phyloP scores from a whole-genome alignment of 2,113 vertebrate genomes.

The Eira barbara region DNA sequence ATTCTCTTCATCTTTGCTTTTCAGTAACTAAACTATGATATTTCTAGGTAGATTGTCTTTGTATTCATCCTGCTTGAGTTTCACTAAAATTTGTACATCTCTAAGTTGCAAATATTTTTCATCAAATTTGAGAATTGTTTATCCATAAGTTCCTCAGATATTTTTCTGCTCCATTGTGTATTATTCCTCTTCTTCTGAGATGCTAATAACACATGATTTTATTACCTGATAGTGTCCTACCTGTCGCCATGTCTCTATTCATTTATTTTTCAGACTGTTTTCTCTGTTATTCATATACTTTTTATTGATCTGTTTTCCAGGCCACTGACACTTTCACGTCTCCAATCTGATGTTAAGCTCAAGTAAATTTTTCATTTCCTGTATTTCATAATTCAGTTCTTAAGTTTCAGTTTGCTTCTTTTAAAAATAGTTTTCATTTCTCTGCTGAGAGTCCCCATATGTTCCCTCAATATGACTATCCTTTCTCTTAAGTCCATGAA shows the following conservation, averaged over 20 bases:
- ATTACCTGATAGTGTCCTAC: background rate
- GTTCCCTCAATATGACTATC: conserved; percentile 41
- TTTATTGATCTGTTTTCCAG: background rate
- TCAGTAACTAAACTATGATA: background rate
- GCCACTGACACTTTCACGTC: background rate
- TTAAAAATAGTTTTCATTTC: conserved; percentile 28
- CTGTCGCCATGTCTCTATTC: background rate
- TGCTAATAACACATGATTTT: background rate
- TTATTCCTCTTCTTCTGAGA: background rate
- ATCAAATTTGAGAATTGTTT: background rate
- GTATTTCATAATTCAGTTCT: background rate
- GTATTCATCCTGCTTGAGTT: background rate
- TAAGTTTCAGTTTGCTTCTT: background rate
- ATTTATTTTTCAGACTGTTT: background rate
- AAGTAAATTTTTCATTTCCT: background rate
- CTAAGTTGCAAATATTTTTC: background rate
- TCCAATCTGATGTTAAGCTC: background rate
- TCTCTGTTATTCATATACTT: background rate
- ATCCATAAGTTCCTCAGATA: background rate
- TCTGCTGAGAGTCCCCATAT: conserved; percentile 48
- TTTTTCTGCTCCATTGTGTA: background rate
- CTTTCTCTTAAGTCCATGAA: background rate
- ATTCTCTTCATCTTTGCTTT: background rate
- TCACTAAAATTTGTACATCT: background rate
- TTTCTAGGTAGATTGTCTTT: background rate